Evolutionary conservation across 2,888 invertebrate species (phyloP), one percentile per base, ranked within the genome.

Genomic region (Imbricaverruca yamaguchii): DNA sequence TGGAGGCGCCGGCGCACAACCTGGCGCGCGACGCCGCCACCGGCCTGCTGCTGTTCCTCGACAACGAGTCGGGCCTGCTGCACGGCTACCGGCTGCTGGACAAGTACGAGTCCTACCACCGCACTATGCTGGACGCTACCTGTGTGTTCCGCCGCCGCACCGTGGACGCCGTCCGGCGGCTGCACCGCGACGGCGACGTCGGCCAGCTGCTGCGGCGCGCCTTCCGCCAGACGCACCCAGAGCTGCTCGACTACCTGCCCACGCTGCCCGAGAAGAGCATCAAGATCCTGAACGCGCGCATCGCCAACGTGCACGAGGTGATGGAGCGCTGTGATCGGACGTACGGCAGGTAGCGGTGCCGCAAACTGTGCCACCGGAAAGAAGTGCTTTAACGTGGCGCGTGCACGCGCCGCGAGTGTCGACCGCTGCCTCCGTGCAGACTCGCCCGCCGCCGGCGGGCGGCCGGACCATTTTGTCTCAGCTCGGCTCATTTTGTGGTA

Each of bases 1-100:
- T 95, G 94, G 92, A 93, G 84, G 93, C 93, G 1, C 95, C 95
- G 0, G 93, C 94, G 0, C 95, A 95, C 86, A 95, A 95, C 88
- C 88, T 95, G 81, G 94, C 94, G 0, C 90, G 90, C 84, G 92
- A 92, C 85, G 88, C 90, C 84, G 90, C 91, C 84, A 91, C 91
- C 81, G 92, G 93, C 63, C 88, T 93, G 21, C 88, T 95, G 78
- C 89, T 95, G 39, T 95, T 95, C 86, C 86, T 95, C 80, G 95
- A 95, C 86, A 94, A 94, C 86, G 94, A 94, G 88, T 93, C 93
- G 0, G 94, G 95, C 0, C 87, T 95, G 12, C 87, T 95, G 82
- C 95, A 95, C 86, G 94, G 95, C 0, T 95, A 95, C 87, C 89
- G 95, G 83, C 88, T 95, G 78, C 88, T 95, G 82, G 93, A 94